A percentile compares a stretch with the other conserved stretches of the same genome.
phyloP scores from a whole-genome alignment of 2,113 vertebrate genomes.

The Cyanoderma ruficeps region DNA sequence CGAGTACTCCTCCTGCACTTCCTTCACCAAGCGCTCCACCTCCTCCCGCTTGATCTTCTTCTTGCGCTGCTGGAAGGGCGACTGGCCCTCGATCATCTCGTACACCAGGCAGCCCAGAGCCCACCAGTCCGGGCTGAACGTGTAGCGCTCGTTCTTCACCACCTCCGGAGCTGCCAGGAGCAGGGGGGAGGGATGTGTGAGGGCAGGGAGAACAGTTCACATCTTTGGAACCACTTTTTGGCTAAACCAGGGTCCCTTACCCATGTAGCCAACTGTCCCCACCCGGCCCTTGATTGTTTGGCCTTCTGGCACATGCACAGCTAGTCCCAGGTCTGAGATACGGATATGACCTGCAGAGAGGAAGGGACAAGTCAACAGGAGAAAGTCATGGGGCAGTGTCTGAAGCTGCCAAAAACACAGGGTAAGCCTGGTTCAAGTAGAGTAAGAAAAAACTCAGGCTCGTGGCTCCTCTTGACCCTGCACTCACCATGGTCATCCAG shows the following conservation, averaged over 20 bases:
- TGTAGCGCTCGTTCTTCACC: conserved; percentile 94
- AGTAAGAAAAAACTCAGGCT: neutral
- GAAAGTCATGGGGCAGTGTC: neutral
- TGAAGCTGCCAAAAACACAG: neutral
- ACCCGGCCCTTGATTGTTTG: conserved; percentile 95
- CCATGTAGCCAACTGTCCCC: conserved; percentile 99
- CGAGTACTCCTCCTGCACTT: conserved; percentile 91
- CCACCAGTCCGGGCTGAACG: conserved; percentile 97
- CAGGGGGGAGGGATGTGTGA: neutral
- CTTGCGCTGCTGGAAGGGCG: conserved; percentile 96
- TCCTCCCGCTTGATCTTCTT: conserved; percentile 98
- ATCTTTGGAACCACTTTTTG: neutral
- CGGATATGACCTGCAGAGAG: conserved; percentile 88
- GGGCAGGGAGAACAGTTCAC: neutral
- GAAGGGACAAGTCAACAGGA: neutral
- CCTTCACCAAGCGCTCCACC: conserved; percentile 91
- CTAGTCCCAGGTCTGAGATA: conserved; percentile 94
- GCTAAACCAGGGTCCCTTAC: conserved; percentile 73
- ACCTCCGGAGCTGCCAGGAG: conserved; percentile 88
- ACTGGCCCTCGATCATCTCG: conserved; percentile 98
- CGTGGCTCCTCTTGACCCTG: neutral
- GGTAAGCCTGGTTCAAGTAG: neutral
- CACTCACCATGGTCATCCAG: conserved; percentile 94
- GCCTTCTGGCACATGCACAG: conserved; percentile 90
- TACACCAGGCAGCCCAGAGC: conserved; percentile 93